Conservation (phyloP, 2,888 invertebrate species). For the Flexamia atlantica region DNA sequence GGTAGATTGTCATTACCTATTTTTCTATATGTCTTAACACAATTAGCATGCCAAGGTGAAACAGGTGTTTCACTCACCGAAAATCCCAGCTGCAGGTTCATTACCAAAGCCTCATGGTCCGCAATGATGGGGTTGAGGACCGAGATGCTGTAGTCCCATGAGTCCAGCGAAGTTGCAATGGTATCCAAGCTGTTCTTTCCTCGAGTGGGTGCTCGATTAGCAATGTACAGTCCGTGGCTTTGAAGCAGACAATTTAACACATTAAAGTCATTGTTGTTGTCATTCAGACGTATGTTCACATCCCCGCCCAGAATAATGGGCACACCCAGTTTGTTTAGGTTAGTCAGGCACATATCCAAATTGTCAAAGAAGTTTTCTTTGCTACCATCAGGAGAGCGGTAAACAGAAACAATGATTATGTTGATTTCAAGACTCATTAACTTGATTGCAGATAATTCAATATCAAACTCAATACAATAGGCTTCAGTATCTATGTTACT, state of each 20-base stretch:
- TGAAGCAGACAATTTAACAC: background rate
- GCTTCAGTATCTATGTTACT: background rate
- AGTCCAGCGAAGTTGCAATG: constrained; percentile 16
- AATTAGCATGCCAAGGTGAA: background rate
- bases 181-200: background rate
- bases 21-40: background rate
- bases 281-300: background rate
- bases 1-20: too few relatives aligned
- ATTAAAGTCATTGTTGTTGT: background rate
- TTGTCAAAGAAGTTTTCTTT: background rate
- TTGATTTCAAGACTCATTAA: background rate
- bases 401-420: background rate
- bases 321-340: background rate
- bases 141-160: background rate
- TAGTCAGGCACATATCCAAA: background rate
- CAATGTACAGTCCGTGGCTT: background rate
- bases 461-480: background rate
- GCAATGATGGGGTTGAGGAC: background rate
- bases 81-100: background rate
- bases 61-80: background rate
- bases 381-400: background rate
- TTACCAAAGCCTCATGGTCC: constrained; percentile 14
- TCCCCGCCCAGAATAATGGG: background rate
- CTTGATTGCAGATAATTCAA: background rate
- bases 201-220: background rate